Base-by-base conservation (phyloP, 2,888 invertebrate genomes). In the Lycocerus yunnanus region DNA sequence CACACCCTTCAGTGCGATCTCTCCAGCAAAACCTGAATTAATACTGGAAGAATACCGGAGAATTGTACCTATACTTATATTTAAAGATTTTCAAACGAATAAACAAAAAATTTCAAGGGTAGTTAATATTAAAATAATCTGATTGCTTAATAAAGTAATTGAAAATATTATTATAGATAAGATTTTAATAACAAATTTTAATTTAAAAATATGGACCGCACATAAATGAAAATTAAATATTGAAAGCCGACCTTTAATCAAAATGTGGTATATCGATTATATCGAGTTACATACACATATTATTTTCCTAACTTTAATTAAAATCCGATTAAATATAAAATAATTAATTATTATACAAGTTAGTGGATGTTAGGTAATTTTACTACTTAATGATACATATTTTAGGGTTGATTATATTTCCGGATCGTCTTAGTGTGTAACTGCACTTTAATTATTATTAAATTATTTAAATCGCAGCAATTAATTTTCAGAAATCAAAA, bases 1-100 rank as follows among this genome's bases (percentile, higher is more conserved):
- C 80, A 79, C 79, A 78, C 79, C 80, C 80, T 79, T 79, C 67
- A 71, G 69, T 71, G 71, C 69, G 71, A 76, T 76, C 76, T 79
- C 77, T 78, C 77, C 75, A 76, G 77, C 77, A 78, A 77, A 77
- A 78, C 72, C 69, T 58, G 76, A 74, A 72, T 77, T 72, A 76
- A 71, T 72, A 71, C 71, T 18, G 60, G 75, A 76, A 65, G 76
- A 73, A 60, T 71, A 76, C 73, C 76, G 66, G 65, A 60, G 72
- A 18, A 72, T 71, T 71, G 63, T n/a, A 24, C 21, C 21, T 24
- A n/a, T n/a, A 24, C 21, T 24, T 24, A 69, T 63, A 75, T 75
- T 72, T 58, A 27, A 70, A 63, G 69, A 69, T 70, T 27, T 16
- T 20, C 27, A 66, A 65, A 74, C n/a, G n/a, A 43, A 43, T 43